Conservation (phyloP, 2,113 vertebrate genomes). For the Psophia crepitans region DNA sequence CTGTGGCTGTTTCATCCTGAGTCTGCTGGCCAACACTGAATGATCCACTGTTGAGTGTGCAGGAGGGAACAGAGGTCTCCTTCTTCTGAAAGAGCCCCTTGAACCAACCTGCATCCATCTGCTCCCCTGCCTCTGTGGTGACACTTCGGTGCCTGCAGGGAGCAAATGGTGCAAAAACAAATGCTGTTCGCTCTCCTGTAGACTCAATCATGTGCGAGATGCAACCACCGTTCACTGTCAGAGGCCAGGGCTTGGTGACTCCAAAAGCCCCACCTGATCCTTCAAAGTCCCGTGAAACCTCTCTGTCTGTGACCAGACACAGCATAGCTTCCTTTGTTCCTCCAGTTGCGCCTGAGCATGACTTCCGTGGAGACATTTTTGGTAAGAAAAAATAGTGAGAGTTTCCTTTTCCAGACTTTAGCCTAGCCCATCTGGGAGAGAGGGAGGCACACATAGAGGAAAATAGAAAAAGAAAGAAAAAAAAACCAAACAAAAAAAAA, state of each 20-base stretch:
- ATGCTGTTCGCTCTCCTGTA: background rate
- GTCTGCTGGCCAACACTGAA: background rate
- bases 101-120: background rate
- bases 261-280: background rate
- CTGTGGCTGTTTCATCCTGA: fast-evolving
- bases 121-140: background rate
- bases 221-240: fast-evolving
- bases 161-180: background rate
- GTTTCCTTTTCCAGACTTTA: background rate
- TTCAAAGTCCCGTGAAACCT: background rate
- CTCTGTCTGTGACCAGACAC: background rate
- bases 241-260: background rate
- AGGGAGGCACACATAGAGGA: too few relatives aligned
- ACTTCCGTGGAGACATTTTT: background rate
- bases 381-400: background rate
- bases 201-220: background rate
- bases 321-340: background rate
- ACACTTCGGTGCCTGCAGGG: background rate
- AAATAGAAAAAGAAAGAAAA: too few relatives aligned
- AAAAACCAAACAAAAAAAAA: background rate
- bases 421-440: background rate
- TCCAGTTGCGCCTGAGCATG: background rate
- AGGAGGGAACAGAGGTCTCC: background rate
- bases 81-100: background rate
- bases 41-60: background rate